Evolutionary conservation across 2,113 vertebrate genomes (phyloP).

Genomic region (Actinemys pallida): DNA sequence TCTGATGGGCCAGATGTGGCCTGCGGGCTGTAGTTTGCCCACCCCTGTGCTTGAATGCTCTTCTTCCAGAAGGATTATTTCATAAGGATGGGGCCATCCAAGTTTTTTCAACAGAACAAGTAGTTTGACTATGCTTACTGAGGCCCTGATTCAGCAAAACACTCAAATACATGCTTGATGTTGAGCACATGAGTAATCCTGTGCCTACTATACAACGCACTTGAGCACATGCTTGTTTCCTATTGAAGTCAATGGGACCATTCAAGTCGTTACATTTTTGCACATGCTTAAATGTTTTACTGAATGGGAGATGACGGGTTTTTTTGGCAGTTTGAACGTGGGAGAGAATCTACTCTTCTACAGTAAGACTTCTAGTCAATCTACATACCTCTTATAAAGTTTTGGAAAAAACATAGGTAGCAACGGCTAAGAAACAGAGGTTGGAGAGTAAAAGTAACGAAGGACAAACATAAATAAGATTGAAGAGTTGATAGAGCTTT

Average conservation of each 20-base stretch:
- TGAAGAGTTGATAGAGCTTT: background rate
- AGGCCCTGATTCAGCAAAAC: background rate
- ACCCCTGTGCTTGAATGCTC: background rate
- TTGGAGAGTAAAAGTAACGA: constrained; percentile 17
- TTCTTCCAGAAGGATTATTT: too few species aligned
- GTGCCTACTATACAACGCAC: background rate
- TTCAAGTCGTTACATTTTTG: background rate
- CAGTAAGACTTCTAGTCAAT: constrained; percentile 19
- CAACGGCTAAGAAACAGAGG: constrained; percentile 10
- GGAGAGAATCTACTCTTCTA: background rate
- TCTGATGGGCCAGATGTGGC: too few species aligned
- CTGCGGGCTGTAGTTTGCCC: too few species aligned
- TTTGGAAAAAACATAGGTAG: background rate
- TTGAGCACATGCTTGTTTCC: background rate
- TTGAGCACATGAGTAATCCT: background rate
- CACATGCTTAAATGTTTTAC: background rate
- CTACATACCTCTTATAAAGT: constrained; percentile 18
- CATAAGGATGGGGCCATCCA: background rate
- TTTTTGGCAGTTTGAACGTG: background rate
- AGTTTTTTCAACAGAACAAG: background rate
- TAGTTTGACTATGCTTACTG: background rate
- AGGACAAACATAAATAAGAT: background rate
- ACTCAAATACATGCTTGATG: background rate
- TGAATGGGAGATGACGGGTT: background rate
- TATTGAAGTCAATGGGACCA: background rate